phyloP scores from a whole-genome alignment of 2,797 vertebrate genomes.

The Capromys pilorides region DNA sequence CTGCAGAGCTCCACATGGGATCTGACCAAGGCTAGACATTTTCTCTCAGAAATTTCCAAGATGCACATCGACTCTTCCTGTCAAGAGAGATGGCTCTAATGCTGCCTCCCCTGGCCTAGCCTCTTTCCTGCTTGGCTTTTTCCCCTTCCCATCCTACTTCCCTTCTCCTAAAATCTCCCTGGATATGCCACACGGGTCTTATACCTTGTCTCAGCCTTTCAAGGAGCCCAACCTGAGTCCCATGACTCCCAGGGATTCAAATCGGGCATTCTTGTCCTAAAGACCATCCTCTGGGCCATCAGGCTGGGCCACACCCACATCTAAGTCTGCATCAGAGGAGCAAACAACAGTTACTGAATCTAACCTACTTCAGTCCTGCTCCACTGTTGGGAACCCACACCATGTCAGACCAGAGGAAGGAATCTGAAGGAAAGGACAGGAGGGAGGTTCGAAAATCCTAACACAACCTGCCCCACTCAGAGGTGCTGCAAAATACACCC shows the following conservation, averaged over 20 bases:
- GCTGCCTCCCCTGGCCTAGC: background rate
- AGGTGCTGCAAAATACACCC: fast-evolving
- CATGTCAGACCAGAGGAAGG: background rate
- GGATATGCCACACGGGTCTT: background rate
- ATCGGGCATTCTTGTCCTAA: background rate
- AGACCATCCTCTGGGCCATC: background rate
- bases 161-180: background rate
- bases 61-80: too few species aligned
- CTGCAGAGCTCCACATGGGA: background rate
- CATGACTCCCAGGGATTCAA: background rate
- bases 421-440: background rate
- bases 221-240: background rate
- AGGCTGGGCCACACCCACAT: fast-evolving
- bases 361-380: background rate
- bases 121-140: background rate
- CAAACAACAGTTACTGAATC: background rate
- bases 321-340: background rate
- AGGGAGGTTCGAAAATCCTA: background rate
- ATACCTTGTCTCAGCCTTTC: too few species aligned
- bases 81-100: too few species aligned
- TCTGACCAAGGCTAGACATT: background rate
- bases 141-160: background rate
- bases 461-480: fast-evolving
- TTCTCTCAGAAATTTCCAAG: too few species aligned
- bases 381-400: background rate